Conservation (phyloP, 2,888 invertebrate genomes). For the Oligia strigilis region DNA sequence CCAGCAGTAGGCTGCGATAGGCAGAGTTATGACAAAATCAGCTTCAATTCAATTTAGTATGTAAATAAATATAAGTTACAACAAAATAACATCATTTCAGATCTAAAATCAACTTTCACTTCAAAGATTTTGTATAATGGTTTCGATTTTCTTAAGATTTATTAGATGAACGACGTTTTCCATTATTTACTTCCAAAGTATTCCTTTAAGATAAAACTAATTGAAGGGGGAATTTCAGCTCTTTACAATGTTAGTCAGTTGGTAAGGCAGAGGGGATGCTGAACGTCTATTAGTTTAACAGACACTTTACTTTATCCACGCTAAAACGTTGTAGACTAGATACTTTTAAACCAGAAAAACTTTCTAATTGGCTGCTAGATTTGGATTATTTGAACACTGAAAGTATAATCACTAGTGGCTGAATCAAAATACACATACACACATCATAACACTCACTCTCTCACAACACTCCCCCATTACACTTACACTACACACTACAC, state of each 20-base stretch:
- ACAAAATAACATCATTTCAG: background rate
- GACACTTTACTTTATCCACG: constrained; percentile 14
- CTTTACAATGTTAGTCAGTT: constrained; percentile 15
- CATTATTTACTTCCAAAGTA: constrained; percentile 4
- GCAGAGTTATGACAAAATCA: background rate
- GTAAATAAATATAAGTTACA: background rate
- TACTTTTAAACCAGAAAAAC: background rate
- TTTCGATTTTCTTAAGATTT: constrained; percentile 1
- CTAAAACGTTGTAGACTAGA: background rate
- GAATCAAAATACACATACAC: too few species aligned
- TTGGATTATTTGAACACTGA: too few species aligned
- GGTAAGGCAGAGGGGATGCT: background rate
- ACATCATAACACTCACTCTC: too few species aligned
- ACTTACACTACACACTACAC: too few species aligned
- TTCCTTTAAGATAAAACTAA: background rate
- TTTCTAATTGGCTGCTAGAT: background rate
- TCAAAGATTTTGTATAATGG: background rate
- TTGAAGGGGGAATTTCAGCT: background rate
- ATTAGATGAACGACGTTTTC: background rate
- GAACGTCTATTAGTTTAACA: constrained; percentile 12
- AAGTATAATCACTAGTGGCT: too few species aligned
- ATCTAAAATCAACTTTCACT: background rate
- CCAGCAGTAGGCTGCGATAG: too few species aligned
- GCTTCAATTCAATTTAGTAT: background rate
- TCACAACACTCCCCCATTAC: too few species aligned